Evolutionary conservation across 2,113 vertebrate species (phyloP).

Genomic region (Chroicocephalus ridibundus): DNA sequence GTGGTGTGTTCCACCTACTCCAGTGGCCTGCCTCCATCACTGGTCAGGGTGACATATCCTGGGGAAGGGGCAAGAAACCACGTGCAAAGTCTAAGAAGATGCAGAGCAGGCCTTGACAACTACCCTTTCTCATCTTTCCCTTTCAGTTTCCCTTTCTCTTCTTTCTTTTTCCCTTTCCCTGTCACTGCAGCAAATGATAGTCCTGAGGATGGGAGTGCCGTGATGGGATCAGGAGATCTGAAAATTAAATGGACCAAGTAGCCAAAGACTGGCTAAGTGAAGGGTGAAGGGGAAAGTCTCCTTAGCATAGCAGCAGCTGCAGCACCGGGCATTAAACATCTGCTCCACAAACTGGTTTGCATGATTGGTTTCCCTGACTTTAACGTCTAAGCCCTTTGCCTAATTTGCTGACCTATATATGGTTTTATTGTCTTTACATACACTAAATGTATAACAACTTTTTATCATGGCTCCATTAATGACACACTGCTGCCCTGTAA

Average conservation of each 20-base stretch:
- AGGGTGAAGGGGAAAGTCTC: not conserved
- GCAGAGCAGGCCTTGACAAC: not conserved
- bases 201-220: not conserved
- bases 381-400: not conserved
- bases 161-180: not conserved
- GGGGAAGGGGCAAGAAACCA: not conserved
- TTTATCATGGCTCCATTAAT: not conserved
- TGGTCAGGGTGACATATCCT: not conserved
- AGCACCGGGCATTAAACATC: not conserved
- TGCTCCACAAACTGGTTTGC: not conserved
- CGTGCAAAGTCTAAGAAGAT: not conserved
- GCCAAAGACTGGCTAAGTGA: rapidly evolving
- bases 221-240: not conserved
- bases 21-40: not conserved
- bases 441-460: not conserved
- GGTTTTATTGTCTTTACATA: not conserved
- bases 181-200: not conserved
- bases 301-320: not conserved
- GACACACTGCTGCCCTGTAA: not conserved
- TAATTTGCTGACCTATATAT: not conserved
- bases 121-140: not conserved
- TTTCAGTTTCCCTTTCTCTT: not conserved
- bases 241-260: not conserved
- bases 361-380: not conserved
- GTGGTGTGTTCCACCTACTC: not conserved